Percentiles rank a stretch among this genome's conserved stretches.
phyloP scores from a whole-genome alignment of 2,888 invertebrate genomes.

The Drosophila lutescens region DNA sequence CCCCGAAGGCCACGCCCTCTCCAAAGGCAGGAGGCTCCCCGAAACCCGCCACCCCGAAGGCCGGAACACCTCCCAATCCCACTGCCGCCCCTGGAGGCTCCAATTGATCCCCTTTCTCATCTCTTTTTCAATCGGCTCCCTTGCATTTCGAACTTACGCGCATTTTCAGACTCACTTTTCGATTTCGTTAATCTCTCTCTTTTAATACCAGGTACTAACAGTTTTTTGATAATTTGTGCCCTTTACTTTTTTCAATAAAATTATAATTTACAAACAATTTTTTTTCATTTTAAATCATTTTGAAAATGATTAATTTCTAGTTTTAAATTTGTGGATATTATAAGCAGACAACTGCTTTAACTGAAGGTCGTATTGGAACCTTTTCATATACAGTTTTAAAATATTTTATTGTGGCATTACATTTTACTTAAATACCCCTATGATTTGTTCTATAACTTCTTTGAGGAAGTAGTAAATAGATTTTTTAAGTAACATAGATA shows the following conservation, averaged over 20 bases:
- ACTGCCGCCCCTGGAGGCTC: conserved; percentile 24
- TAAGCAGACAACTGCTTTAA: no score
- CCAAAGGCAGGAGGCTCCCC: conserved; percentile 83
- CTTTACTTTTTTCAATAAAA: conserved; percentile 50
- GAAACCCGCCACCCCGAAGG: conserved; percentile 61
- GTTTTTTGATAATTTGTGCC: conserved; percentile 48
- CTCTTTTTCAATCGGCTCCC: conserved; percentile 26
- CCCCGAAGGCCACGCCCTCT: conserved; percentile 83
- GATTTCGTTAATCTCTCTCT: conserved; percentile 8
- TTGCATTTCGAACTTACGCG: conserved; percentile 54
- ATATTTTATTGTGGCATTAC: no score
- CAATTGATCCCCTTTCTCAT: conserved; percentile 34
- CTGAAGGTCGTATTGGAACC: no score
- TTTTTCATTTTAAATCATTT: not conserved
- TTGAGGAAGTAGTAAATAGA: not conserved
- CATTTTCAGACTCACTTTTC: conserved; percentile 37
- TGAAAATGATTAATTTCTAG: no score
- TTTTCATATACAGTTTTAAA: no score
- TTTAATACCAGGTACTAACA: conserved; percentile 14
- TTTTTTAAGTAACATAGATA: not conserved
- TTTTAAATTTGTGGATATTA: no score
- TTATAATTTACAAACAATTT: conserved; percentile 4
- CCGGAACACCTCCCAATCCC: conserved; percentile 39
- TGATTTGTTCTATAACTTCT: not conserved
- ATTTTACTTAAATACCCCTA: not conserved